Evolutionary conservation across 2,888 invertebrate species (phyloP), one percentile per base, ranked within the genome.

Genomic region (Mantis religiosa): DNA sequence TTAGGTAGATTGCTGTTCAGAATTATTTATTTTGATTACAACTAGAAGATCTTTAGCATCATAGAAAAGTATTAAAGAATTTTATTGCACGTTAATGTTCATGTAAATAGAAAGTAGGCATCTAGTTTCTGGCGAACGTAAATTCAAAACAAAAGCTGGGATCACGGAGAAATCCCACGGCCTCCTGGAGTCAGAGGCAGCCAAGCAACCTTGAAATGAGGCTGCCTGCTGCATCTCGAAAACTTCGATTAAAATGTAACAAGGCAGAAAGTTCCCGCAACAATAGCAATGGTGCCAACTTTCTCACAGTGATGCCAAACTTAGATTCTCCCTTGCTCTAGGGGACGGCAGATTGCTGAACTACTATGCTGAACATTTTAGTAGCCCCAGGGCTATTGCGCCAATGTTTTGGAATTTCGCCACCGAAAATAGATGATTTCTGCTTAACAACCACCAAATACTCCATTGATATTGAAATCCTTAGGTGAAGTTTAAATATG

Each of bases 161-260:
- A 71, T 41, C 41, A 41, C 41, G 41, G 41, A 41, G 41, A 41
- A 41, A 41, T 41, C 41, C 41, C 41, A 41, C 41, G 41, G 41
- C 41, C 34, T 84, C n/a, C 30, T 84, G n/a, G 25, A 34, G 84
- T 25, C 54, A 71, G 30, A 71, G 28, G 54, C n/a, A 87, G 30
- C 54, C 87, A 83, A 34, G 47, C 25, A 82, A 27, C 87, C 82
- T 84, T 84, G 88, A 82, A 88, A 88, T 85, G 88, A 88, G 85
- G 84, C 81, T 15, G 54, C 25, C 54, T 71, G 54, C 54, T 71
- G 54, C 15, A 71, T 71, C 54, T 71, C 54, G 28, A 34, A 27
- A 88, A 88, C 34, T 88, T 88, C 85, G 88, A 88, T 88, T 88
- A 88, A 85, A 88, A 88, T 82, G 88, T 88, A 88, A 83, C 85